Evolutionary conservation across 1,140 invertebrate genomes (phyloP), one percentile per base, ranked within the genome.

Genomic region (Forficula auricularia): DNA sequence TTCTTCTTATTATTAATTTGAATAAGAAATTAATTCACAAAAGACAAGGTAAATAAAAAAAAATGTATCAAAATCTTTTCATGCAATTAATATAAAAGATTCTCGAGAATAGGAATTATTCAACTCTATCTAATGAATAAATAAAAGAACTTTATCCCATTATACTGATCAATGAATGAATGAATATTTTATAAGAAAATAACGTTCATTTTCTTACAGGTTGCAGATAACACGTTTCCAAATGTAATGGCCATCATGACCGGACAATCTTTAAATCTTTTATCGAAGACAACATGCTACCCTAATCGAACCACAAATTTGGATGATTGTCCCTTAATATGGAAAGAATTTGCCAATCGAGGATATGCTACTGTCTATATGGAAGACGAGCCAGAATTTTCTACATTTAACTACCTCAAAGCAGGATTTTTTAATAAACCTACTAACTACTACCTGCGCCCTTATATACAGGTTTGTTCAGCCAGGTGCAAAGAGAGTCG

Each of bases 361-460:
- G 79, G 79, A 2, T 90, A 80, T 54, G 68, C 74, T 0, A 90
- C 88, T 0, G 74, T 75, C 2, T 80, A 80, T 42, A 78, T 69
- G 0, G 87, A 91, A 65, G 87, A 92, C 57, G 65, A 68, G 3
- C 71, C 75, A 0, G 58, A 63, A 16, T 76, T 88, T 20, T 76
- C 76, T 3, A 79, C 80, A 0, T 91, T 89, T 51, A 87, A 88
- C 58, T 89, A 81, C 55, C 54, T 73, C 3, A 83, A 79, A 55
- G 61, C 65, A 32, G 87, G 87, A 1, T 92, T 92, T 56, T 59
- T 68, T 7, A 62, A 74, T 16, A 73, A 72, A 16, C 85, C 88
- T 0, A 82, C 79, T 0, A 82, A 90, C 56, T 88, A 84, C 54
- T 89, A 87, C 50, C 63, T 79, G 27, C 63, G 81, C 32, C 78